phyloP scores from a whole-genome alignment of 2,888 invertebrate genomes.

The Dryocosmus kuriphilus region DNA sequence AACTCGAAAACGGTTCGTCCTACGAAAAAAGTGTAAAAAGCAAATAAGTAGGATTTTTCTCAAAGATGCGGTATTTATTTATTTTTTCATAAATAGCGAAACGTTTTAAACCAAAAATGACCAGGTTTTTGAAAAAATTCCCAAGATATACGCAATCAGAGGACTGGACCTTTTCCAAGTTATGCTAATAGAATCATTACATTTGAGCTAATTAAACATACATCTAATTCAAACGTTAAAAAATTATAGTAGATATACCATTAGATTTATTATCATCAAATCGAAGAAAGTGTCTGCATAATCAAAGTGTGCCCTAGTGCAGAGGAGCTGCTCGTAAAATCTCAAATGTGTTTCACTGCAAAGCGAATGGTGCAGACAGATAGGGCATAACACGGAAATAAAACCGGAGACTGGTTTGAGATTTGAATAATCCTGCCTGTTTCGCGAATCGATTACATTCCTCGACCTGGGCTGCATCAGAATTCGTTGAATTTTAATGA shows the following conservation, averaged over 20 bases:
- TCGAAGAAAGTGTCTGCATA: conserved; percentile 20
- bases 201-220: too few relatives aligned
- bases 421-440: conserved; percentile 61
- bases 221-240: too few relatives aligned
- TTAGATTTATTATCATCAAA: conserved; percentile 7
- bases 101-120: too few relatives aligned
- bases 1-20: too few relatives aligned
- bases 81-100: too few relatives aligned
- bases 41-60: too few relatives aligned
- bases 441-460: conserved; percentile 57
- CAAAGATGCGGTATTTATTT: too few relatives aligned
- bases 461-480: conserved; percentile 50
- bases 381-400: conserved; percentile 57
- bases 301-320: conserved; percentile 6
- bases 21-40: too few relatives aligned
- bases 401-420: conserved; percentile 57
- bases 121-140: too few relatives aligned
- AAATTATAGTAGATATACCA: background rate
- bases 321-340: conserved; percentile 53
- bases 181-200: too few relatives aligned
- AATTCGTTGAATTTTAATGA: conserved; percentile 59
- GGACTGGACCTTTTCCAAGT: too few relatives aligned
- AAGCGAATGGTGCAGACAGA: conserved; percentile 57
- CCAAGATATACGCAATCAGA: too few relatives aligned
- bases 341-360: conserved; percentile 60